A percentile compares a stretch with the other conserved stretches of the same genome.
Conservation (phyloP, 2,888 invertebrate genomes). For the Philaethria dido region DNA sequence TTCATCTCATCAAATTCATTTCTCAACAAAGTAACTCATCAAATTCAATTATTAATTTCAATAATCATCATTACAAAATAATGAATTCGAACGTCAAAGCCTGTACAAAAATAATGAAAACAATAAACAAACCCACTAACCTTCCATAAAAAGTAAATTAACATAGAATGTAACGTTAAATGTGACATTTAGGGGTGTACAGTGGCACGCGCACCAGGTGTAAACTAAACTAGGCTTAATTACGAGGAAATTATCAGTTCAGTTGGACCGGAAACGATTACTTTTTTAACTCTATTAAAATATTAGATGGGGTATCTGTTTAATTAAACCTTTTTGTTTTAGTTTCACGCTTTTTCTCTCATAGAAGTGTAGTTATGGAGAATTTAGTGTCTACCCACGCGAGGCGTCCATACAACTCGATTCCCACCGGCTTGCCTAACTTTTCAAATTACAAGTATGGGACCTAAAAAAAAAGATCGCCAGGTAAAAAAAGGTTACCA, state of each 20-base stretch:
- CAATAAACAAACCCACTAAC: not conserved
- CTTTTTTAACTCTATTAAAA: constrained; percentile 40
- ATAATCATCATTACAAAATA: too few relatives aligned
- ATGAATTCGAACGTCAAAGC: not conserved
- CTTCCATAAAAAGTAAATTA: not conserved
- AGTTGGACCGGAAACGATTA: constrained; percentile 37
- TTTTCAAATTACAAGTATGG: too few relatives aligned
- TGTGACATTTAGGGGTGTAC: constrained; percentile 26
- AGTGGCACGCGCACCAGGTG: constrained; percentile 64
- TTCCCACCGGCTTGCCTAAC: too few relatives aligned
- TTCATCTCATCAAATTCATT: too few relatives aligned
- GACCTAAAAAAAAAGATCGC: too few relatives aligned
- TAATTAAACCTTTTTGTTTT: constrained; percentile 2
- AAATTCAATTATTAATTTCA: too few relatives aligned
- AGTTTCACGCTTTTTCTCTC: too few relatives aligned
- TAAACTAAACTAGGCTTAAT: constrained; percentile 46
- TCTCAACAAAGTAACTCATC: too few relatives aligned
- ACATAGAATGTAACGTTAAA: constrained; percentile 17
- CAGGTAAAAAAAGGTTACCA: too few relatives aligned
- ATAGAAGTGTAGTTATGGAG: too few relatives aligned
- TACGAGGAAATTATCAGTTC: constrained; percentile 48
- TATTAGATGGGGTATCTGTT: not conserved
- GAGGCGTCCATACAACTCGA: too few relatives aligned
- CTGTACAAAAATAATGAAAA: not conserved
- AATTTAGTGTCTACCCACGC: too few relatives aligned